phyloP scores from a whole-genome alignment of 2,797 vertebrate species.

The Pygocentrus nattereri region DNA sequence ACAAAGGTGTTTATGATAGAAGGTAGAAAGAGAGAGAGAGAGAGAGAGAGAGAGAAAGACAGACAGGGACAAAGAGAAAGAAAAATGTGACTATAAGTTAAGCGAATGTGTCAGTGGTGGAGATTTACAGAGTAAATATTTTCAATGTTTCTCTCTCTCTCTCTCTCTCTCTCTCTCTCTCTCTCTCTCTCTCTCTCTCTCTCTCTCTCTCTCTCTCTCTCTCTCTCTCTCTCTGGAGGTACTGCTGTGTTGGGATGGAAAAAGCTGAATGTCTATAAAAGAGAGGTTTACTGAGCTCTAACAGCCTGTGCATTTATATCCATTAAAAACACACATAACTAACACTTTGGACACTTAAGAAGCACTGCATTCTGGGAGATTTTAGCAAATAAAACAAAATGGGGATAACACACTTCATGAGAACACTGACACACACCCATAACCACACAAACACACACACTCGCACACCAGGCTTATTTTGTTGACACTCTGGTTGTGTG shows the following conservation, averaged over 20 bases:
- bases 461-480: conserved; percentile 17
- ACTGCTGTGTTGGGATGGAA: conserved; percentile 72
- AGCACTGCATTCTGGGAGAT: conserved; percentile 56
- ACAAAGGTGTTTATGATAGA: conserved; percentile 8
- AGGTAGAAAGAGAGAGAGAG: background rate
- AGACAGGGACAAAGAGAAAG: conserved; percentile 38
- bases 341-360: conserved; percentile 56
- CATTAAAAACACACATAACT: conserved; percentile 66
- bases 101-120: conserved; percentile 27
- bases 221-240: conserved; percentile 43
- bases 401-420: conserved; percentile 43
- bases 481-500: background rate
- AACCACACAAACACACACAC: conserved; percentile 38
- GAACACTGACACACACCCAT: conserved; percentile 39
- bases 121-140: conserved; percentile 55
- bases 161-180: conserved; percentile 19
- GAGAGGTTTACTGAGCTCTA: conserved; percentile 70
- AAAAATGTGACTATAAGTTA: conserved; percentile 12
- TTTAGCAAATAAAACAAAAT: conserved; percentile 60
- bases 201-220: conserved; percentile 1
- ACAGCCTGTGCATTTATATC: conserved; percentile 73
- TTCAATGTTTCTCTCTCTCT: conserved; percentile 28
- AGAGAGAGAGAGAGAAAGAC: conserved; percentile 10
- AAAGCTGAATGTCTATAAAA: conserved; percentile 77
- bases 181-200: background rate